Conservation (phyloP, 2,888 invertebrate genomes). For the Lasioglossum vierecki region DNA sequence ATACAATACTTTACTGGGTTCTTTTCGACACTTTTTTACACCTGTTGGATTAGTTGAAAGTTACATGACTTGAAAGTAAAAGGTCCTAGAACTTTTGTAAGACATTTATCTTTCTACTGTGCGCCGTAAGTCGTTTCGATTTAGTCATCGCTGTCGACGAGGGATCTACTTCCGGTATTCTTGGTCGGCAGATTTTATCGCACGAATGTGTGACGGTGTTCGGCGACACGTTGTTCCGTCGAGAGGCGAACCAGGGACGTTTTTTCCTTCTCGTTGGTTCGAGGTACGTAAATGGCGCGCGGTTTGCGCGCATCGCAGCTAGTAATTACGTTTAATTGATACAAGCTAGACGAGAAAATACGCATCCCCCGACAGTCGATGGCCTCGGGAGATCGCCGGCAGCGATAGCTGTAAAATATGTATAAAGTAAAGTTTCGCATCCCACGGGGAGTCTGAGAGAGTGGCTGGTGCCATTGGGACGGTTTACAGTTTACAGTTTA, state of each 20-base stretch:
- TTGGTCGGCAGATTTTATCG: neutral
- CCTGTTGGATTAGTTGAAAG: too few species aligned
- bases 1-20: too few species aligned
- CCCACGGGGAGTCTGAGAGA: neutral
- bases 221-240: neutral
- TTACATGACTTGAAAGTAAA: too few species aligned
- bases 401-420: slow-evolving; percentile 30
- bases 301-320: neutral
- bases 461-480: neutral
- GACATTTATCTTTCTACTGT: too few species aligned
- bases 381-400: slow-evolving; percentile 18
- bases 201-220: neutral
- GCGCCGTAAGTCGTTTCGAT: neutral
- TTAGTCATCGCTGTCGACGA: neutral
- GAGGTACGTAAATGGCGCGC: neutral
- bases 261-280: neutral
- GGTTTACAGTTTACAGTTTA: neutral
- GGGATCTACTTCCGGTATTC: neutral
- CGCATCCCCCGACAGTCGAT: slow-evolving; percentile 24
- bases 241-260: neutral
- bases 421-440: slow-evolving; percentile 24
- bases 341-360: slow-evolving; percentile 12
- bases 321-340: slow-evolving; percentile 26
- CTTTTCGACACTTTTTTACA: too few species aligned
- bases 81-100: too few species aligned